These are phyloP conservation scores for Gallinago nigripennis DNA, from an alignment of 2,797 vertebrate species.

Conservation along the genomic window DNA sequence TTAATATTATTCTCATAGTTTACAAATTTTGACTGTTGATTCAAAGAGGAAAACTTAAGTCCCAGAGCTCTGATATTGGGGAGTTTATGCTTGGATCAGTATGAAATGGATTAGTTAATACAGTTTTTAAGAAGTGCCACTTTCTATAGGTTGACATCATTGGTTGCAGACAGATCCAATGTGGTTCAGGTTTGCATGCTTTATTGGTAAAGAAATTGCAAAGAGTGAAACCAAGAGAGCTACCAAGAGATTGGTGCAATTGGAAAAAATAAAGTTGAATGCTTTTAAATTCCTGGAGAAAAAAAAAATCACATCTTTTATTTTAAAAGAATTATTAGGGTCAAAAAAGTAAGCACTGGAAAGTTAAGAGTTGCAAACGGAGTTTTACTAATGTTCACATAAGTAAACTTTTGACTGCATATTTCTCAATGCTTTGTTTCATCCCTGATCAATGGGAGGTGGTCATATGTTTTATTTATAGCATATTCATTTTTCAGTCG, in stretches of 20 bases:
- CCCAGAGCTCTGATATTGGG: not conserved
- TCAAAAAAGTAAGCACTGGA: not conserved
- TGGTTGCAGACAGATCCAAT: not conserved
- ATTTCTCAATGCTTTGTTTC: not conserved
- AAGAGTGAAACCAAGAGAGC: not conserved
- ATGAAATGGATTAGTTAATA: not conserved
- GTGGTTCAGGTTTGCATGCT: not conserved
- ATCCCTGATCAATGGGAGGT: not conserved
- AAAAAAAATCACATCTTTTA: not conserved
- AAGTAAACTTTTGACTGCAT: not conserved
- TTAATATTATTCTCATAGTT: not conserved
- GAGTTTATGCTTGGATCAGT: not conserved
- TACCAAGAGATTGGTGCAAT: not conserved
- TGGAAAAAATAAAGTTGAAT: not conserved
- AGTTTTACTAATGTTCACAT: not conserved
- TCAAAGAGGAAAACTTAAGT: not conserved
- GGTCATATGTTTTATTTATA: not conserved
- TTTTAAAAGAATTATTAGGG: not conserved
- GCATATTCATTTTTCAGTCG: not conserved
- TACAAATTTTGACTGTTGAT: not conserved
- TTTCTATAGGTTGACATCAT: not conserved
- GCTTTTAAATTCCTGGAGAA: not conserved
- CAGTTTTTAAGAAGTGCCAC: not conserved
- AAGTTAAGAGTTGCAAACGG: not conserved
- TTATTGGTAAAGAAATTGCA: not conserved